Base-by-base conservation (phyloP, 2,888 invertebrate species). In the Noctua fimbriata region DNA sequence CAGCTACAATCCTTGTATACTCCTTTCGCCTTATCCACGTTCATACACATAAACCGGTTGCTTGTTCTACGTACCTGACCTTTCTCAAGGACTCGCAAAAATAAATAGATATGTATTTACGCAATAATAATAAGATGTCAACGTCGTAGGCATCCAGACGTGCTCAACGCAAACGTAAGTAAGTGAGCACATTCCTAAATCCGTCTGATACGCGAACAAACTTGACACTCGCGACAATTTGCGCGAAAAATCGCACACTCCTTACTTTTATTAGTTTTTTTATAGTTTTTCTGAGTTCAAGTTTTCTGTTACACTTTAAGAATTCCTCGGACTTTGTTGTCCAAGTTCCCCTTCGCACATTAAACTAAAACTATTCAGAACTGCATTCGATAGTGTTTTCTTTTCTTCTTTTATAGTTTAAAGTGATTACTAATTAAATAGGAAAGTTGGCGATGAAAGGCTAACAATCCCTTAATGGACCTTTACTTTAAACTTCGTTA, bases 341-440 rank as follows among this genome's bases (percentile, higher is more conserved):
- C 44, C 70, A 82, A 79, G 76, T 87, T 82, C 3, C 81, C 4
- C 44, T 67, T 71, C 60, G 66, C 70, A 84, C 78, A 72, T 74
- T 78, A 70, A 86, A 86, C 79, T 81, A 60, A 69, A 86, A 86
- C 76, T 84, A 82, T 87, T 87, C 81, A 77, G 71, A 76, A 84
- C 41, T 85, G 77, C 73, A 86, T 73, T 75, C 63, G 55, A 82
- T 73, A 66, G 65, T 73, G 3, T 73, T 77, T 75, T 72, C 44
- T 76, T 63, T 41, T 77, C 65, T 73, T 24, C 52, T 73, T 81
- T 67, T 52, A 60, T 49, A 44, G 67, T 72, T 65, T 44, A 32
- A 80, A 69, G 55, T 84, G 76, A 79, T 72, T 84, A 65, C 65
- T 85, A 80, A 87, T 87, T 74, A 72, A 74, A 65, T 84, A 69